Evolutionary conservation across 2,797 vertebrate genomes (phyloP).

Genomic region (Pterois miles): DNA sequence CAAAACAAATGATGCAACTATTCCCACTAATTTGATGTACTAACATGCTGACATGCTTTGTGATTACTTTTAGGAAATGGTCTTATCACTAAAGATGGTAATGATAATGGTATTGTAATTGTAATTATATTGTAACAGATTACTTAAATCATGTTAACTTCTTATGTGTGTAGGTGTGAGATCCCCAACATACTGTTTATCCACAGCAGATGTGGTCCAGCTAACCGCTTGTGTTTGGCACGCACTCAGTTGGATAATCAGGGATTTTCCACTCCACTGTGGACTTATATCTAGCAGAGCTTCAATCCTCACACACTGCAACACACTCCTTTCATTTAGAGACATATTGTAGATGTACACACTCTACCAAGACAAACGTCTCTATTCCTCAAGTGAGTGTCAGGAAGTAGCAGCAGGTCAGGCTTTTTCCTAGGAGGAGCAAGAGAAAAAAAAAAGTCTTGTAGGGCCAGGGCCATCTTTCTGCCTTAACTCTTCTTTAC

Average conservation of each 20-base stretch:
- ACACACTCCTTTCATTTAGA: constrained; percentile 1
- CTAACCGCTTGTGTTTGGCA: constrained; percentile 24
- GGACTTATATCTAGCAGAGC: constrained; percentile 25
- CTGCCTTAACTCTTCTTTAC: constrained; percentile 10
- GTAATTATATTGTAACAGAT: background rate
- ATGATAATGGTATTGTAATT: background rate
- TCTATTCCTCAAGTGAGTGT: constrained; percentile 17
- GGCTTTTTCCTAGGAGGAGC: background rate
- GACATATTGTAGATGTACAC: constrained; percentile 1
- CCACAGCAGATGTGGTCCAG: constrained; percentile 16
- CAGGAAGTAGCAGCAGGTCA: constrained; percentile 29
- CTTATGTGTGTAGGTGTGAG: background rate
- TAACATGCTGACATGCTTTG: background rate
- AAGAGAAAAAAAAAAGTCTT: background rate
- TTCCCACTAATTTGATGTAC: background rate
- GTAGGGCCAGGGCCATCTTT: background rate
- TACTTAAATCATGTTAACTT: background rate
- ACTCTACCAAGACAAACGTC: background rate
- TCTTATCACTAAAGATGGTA: background rate
- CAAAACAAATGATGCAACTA: background rate
- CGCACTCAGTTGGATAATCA: constrained; percentile 37
- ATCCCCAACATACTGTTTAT: constrained; percentile 3
- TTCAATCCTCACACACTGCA: background rate
- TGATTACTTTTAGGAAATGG: background rate
- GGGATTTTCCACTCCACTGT: constrained; percentile 39